These are phyloP conservation scores for Cettia cetti DNA, from an alignment of 2,113 vertebrate genomes.

Conservation along the genomic window DNA sequence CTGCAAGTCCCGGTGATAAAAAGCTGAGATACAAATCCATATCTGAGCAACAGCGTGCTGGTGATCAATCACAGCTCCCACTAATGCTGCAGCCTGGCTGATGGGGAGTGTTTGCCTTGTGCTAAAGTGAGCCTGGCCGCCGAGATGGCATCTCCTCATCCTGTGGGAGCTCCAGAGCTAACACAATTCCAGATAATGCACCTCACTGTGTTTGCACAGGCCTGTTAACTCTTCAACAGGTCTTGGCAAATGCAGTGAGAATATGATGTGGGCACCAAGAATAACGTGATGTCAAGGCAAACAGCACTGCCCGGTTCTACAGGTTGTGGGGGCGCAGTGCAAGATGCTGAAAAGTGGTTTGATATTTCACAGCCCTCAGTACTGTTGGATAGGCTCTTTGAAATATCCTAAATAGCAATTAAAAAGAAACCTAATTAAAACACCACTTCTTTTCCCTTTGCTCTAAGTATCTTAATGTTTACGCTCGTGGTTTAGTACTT, in stretches of 20 bases:
- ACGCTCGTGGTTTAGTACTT: not conserved
- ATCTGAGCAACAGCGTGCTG: conserved; percentile 73
- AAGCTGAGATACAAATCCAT: conserved; percentile 66
- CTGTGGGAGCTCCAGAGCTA: conserved; percentile 59
- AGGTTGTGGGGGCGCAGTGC: not conserved
- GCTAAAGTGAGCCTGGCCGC: conserved; percentile 56
- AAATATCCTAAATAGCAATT: not conserved
- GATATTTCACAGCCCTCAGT: not conserved
- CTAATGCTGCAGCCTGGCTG: conserved; percentile 68
- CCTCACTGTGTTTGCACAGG: conserved; percentile 40
- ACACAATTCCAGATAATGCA: conserved; percentile 62
- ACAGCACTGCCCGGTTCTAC: not conserved
- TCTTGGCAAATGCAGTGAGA: conserved; percentile 1
- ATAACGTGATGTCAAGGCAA: not conserved
- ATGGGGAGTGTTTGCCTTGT: conserved; percentile 70
- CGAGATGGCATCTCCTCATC: conserved; percentile 66
- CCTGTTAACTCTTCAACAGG: not conserved
- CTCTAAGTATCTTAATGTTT: not conserved
- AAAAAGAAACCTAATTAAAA: not conserved
- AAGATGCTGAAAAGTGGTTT: not conserved
- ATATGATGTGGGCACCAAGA: not conserved
- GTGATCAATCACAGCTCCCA: conserved; percentile 57
- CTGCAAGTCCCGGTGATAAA: conserved; percentile 72
- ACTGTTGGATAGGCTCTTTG: not conserved
- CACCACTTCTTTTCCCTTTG: not conserved